Conservation (phyloP, 2,113 vertebrate genomes). For the Tenrec ecaudatus region DNA sequence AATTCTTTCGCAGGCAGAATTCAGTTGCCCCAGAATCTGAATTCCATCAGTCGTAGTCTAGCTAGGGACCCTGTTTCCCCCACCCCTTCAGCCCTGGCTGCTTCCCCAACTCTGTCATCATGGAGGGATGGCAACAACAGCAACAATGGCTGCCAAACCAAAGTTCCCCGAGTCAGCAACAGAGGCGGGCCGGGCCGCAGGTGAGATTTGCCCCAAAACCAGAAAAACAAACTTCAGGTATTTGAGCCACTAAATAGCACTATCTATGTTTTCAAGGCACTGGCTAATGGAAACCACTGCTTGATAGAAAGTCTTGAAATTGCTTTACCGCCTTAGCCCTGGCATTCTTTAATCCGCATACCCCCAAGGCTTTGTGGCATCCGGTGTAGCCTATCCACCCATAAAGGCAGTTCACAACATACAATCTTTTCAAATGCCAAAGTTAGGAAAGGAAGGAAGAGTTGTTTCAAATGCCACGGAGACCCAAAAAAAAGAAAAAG, state of each 20-base stretch:
- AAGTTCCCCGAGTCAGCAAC: background rate
- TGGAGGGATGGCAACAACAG: background rate
- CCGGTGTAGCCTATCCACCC: constrained; percentile 4
- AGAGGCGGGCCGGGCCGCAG: background rate
- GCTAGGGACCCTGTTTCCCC: background rate
- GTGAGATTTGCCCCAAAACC: constrained; percentile 8
- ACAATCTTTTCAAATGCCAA: constrained; percentile 18
- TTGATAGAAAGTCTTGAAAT: constrained; percentile 29
- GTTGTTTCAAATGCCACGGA: constrained; percentile 51
- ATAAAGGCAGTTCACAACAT: constrained; percentile 15
- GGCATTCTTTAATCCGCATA: constrained; percentile 7
- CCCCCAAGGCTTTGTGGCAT: constrained; percentile 44
- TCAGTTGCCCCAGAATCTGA: constrained; percentile 8
- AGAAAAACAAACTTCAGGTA: background rate
- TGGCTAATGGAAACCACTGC: constrained; percentile 39
- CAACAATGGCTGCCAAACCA: background rate
- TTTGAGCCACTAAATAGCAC: background rate
- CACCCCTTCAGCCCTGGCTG: background rate
- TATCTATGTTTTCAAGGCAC: background rate
- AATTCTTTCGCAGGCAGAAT: background rate
- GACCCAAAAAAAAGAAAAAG: constrained; percentile 52
- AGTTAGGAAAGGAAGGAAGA: constrained; percentile 40
- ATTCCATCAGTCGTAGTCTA: background rate
- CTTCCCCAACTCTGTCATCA: constrained; percentile 6
- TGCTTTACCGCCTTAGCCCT: constrained; percentile 4